Base-by-base conservation (phyloP, 37 sponge, comb jelly and placozoan genomes). In the Geodia barretti region DNA sequence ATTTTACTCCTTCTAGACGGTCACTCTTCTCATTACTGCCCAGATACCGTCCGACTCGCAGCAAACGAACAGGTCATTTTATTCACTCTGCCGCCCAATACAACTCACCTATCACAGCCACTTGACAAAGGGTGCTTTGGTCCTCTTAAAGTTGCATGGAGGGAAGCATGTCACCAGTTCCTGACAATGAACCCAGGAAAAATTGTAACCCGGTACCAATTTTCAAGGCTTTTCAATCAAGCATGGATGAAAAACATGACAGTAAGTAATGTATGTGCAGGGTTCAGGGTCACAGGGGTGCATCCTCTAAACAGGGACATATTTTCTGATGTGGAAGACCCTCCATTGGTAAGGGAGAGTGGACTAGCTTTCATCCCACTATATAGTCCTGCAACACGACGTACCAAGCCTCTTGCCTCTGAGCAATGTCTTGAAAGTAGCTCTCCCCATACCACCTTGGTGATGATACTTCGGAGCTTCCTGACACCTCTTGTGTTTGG, bases 241-340 rank as follows among this genome's bases (percentile, higher is more conserved):
- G 87, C 92, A 38, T 91, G 87, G 87, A 54, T 4, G 24, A 17
- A 62, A 36, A 23, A 79, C 21, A 87, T 91, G 83, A 72, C 87
- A 30, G 73, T 69, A 62, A 1, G 30, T 0, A 91, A 86, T 65
- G 61, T 87, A 19, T 20, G 66, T 17, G 58, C 84, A 1, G 84
- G 92, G 7, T 91, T 91, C 35, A 23, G 62, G 14, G 35, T 59
- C 31, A 91, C 90, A 23, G 90, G 90, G 19, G 38, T 89, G 3
- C 79, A 39, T 39, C 85, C 90, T 30, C 39, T 83, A 5, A 7
- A 89, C 29, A 66, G 76, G 3, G 62, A 1, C 5, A 64, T n/a
- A n/a, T n/a, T n/a, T n/a, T n/a, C n/a, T n/a, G n/a, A n/a, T n/a
- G n/a, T n/a, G n/a, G n/a, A n/a, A n/a, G n/a, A n/a, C n/a, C n/a